Percentiles rank a stretch among this genome's conserved stretches.
Conservation (phyloP, 2,113 vertebrate species). For the Oreochromis tanganicae region DNA sequence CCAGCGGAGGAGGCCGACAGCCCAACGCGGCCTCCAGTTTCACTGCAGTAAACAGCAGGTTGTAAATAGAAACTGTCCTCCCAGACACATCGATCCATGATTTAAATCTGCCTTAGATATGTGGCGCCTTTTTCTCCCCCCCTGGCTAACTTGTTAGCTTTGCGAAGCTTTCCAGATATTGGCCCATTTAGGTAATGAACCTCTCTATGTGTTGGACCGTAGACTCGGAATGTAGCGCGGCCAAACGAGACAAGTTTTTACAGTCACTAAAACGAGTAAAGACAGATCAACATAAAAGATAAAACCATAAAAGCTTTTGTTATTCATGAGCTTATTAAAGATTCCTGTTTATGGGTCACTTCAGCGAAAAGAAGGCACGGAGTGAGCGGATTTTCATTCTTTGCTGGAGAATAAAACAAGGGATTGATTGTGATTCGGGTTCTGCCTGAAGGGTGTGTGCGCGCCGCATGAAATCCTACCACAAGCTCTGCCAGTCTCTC, state of each 20-base stretch:
- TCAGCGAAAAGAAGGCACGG: slow-evolving; percentile 14
- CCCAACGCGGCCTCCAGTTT: not conserved
- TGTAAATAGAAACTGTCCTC: slow-evolving; percentile 3
- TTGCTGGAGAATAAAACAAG: slow-evolving; percentile 38
- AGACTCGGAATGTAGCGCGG: not conserved
- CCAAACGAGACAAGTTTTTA: slow-evolving; percentile 20
- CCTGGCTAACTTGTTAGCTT: not conserved
- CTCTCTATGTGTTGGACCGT: not conserved
- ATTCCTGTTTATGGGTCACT: slow-evolving; percentile 18
- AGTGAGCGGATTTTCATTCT: not conserved
- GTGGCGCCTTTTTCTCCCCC: not conserved
- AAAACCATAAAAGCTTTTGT: slow-evolving; percentile 7
- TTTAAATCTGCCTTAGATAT: slow-evolving; percentile 1
- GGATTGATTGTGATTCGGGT: slow-evolving; percentile 45
- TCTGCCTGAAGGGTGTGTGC: slow-evolving; percentile 48
- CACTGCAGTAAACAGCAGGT: not conserved
- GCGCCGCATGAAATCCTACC: slow-evolving; percentile 38
- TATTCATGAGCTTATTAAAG: slow-evolving; percentile 36
- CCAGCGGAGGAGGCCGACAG: not conserved
- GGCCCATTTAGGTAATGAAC: slow-evolving; percentile 18
- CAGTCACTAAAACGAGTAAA: not conserved
- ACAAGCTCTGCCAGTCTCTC: slow-evolving; percentile 48
- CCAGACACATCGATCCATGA: slow-evolving; percentile 12
- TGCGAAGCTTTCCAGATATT: slow-evolving; percentile 1
- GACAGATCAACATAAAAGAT: slow-evolving; percentile 20